These are phyloP conservation scores for Litocranius walleri DNA, from an alignment of 2,113 vertebrate genomes.

Conservation along the genomic window DNA sequence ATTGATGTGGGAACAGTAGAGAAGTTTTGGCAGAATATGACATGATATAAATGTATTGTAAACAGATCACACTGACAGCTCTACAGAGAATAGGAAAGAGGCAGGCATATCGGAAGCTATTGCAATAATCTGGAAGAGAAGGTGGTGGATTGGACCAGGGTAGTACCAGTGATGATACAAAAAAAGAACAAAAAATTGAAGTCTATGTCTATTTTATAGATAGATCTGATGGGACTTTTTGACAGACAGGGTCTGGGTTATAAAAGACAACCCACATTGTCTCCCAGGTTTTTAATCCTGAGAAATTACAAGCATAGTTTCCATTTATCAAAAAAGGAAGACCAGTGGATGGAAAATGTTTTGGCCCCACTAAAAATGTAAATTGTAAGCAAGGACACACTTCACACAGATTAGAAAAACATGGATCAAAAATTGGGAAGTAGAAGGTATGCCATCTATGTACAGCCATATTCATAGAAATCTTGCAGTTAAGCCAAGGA, in stretches of 20 bases:
- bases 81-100: background rate
- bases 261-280: background rate
- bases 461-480: background rate
- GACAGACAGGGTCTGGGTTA: background rate
- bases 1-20: background rate
- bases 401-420: background rate
- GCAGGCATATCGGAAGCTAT: fast-evolving
- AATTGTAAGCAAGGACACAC: background rate
- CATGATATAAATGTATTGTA: background rate
- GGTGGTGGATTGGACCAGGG: background rate
- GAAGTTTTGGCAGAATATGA: background rate
- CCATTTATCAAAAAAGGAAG: background rate
- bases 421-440: background rate
- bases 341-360: background rate
- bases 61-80: background rate
- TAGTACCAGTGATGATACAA: background rate
- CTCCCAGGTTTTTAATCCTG: background rate
- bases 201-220: background rate
- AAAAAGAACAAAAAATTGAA: background rate
- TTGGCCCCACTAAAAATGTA: background rate
- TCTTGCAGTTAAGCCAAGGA: background rate
- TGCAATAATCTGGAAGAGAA: background rate
- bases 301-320: background rate
- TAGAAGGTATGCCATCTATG: fast-evolving
- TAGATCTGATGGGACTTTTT: background rate